Percentiles rank a stretch among this genome's conserved stretches.
Conservation (phyloP, 2,113 vertebrate species). For the Oryzias curvinotus region DNA sequence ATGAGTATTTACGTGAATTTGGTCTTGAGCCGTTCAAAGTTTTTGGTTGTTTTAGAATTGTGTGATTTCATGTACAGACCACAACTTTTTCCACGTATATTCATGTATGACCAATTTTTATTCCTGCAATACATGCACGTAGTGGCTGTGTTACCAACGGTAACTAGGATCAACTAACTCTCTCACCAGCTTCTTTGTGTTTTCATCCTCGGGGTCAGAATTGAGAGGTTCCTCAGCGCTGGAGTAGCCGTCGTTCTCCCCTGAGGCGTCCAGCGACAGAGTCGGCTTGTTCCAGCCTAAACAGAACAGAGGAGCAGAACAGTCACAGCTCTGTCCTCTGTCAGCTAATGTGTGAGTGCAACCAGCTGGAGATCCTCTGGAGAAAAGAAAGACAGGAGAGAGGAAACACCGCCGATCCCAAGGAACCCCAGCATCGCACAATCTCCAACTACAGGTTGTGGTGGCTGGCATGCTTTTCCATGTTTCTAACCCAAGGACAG, state of each 20-base stretch:
- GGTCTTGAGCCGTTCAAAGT: too few relatives aligned
- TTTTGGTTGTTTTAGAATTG: too few relatives aligned
- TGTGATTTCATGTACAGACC: too few relatives aligned
- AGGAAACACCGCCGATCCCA: constrained; percentile 12
- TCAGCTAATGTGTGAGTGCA: not conserved
- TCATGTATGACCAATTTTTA: too few relatives aligned
- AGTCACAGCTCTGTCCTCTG: constrained; percentile 6
- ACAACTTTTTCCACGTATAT: too few relatives aligned
- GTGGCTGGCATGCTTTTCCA: constrained; percentile 37
- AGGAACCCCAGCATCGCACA: constrained; percentile 15
- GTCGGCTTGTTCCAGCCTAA: constrained; percentile 90
- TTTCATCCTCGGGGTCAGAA: constrained; percentile 92
- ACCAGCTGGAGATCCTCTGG: too few relatives aligned
- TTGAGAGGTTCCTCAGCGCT: constrained; percentile 91
- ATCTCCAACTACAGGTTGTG: constrained; percentile 2
- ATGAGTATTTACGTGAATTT: too few relatives aligned
- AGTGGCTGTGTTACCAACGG: too few relatives aligned
- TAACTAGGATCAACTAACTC: too few relatives aligned
- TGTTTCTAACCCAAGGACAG: constrained; percentile 1
- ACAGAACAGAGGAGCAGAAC: constrained; percentile 1
- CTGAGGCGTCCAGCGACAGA: constrained; percentile 85
- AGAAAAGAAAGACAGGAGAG: constrained; percentile 1
- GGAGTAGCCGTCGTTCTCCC: constrained; percentile 91
- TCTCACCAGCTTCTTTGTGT: constrained; percentile 86
- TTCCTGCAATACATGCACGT: too few relatives aligned